Evolutionary conservation across 2,888 invertebrate genomes (phyloP).

Genomic region (Cecidostiba fungosa): DNA sequence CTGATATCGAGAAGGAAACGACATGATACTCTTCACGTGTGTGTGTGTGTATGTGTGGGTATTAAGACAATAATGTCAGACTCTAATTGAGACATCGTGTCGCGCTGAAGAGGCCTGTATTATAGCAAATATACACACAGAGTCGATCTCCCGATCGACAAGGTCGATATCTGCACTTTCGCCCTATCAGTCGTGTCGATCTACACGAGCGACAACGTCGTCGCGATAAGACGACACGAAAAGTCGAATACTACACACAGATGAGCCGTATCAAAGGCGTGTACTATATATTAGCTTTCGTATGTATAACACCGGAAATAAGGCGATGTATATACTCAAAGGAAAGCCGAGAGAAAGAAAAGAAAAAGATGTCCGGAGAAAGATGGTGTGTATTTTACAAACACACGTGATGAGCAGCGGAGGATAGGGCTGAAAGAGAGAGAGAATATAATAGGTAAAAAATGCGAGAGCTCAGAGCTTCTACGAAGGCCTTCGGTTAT

Average conservation of each 20-base stretch:
- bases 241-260: background rate
- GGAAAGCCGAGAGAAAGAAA: background rate
- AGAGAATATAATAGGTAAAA: background rate
- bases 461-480: constrained; percentile 46
- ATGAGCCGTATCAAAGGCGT: background rate
- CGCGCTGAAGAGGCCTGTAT: constrained; percentile 26
- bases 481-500: constrained; percentile 77
- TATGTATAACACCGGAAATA: constrained; percentile 23
- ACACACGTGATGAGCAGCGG: background rate
- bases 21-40: too few relatives aligned
- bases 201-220: constrained; percentile 21
- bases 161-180: constrained; percentile 60
- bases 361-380: background rate
- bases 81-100: constrained; percentile 53
- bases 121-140: constrained; percentile 41
- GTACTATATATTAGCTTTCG: too few relatives aligned
- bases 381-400: background rate
- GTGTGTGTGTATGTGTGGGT: too few relatives aligned
- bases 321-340: background rate
- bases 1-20: too few relatives aligned
- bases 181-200: constrained; percentile 44
- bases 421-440: background rate
- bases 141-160: constrained; percentile 49
- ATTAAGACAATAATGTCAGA: constrained; percentile 47
- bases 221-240: constrained; percentile 21